Conservation (phyloP, 2,888 invertebrate species). For the Torymus tubicola region DNA sequence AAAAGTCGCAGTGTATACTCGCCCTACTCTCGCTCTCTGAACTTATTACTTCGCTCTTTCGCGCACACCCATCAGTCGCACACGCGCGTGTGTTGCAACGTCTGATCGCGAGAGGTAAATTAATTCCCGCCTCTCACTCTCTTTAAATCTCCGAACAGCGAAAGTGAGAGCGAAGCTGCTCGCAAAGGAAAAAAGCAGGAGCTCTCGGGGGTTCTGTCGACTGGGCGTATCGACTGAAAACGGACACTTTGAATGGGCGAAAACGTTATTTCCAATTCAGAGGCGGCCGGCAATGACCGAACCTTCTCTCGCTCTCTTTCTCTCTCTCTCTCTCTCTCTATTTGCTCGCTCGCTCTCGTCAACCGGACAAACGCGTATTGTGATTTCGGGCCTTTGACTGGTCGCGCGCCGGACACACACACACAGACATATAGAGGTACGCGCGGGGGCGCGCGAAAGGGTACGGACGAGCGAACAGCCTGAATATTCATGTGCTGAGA, state of each 20-base stretch:
- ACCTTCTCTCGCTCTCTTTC: constrained; percentile 63
- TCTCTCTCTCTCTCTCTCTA: constrained; percentile 63
- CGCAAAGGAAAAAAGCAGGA: too few species aligned
- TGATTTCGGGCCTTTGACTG: constrained; percentile 75
- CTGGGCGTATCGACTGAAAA: constrained; percentile 65
- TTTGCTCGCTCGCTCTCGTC: constrained; percentile 72
- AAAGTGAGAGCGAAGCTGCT: neutral
- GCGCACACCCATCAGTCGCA: neutral
- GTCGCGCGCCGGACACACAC: constrained; percentile 60
- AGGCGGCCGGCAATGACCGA: constrained; percentile 65
- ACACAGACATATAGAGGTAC: constrained; percentile 53
- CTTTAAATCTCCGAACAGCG: neutral
- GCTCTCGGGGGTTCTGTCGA: neutral
- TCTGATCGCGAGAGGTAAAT: constrained; percentile 16
- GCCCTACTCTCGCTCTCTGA: neutral
- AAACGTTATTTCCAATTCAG: constrained; percentile 76
- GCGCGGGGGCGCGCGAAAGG: constrained; percentile 63
- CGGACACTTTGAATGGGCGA: constrained; percentile 70
- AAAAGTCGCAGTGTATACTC: too few species aligned
- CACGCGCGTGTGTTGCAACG: neutral
- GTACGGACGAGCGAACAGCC: constrained; percentile 66
- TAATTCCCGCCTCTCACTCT: constrained; percentile 33
- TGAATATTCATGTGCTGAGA: constrained; percentile 64
- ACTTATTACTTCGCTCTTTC: constrained; percentile 6
- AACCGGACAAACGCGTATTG: constrained; percentile 76